Percentiles rank a stretch among this genome's conserved stretches.
Evolutionary conservation across 2,113 vertebrate species (phyloP).

Genomic region (Siphamia tubifer): DNA sequence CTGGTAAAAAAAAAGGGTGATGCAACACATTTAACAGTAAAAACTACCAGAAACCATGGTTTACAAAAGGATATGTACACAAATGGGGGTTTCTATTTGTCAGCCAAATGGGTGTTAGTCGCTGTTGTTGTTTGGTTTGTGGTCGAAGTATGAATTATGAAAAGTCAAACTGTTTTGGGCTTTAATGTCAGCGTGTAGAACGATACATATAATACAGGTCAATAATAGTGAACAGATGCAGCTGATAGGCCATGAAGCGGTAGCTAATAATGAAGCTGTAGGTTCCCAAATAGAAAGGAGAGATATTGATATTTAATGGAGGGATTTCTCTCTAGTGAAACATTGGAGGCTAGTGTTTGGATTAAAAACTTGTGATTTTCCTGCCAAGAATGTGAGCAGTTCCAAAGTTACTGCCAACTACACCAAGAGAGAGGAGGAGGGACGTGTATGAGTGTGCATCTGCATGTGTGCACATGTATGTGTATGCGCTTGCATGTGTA

Average conservation of each 20-base stretch:
- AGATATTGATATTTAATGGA: conserved; percentile 70
- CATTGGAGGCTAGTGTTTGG: conserved; percentile 61
- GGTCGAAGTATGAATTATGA: background rate
- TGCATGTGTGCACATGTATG: conserved; percentile 3
- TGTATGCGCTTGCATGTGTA: conserved; percentile 57
- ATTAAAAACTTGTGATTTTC: conserved; percentile 68
- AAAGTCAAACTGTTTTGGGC: background rate
- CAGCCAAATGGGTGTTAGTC: background rate
- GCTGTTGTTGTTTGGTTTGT: background rate
- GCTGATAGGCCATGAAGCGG: background rate
- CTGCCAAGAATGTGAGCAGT: conserved; percentile 77
- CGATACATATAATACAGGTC: background rate
- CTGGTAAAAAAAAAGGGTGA: conserved; percentile 3
- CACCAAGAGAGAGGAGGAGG: conserved; percentile 43
- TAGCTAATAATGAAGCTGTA: conserved; percentile 4
- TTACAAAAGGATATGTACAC: background rate
- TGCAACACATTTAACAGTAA: background rate
- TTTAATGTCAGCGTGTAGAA: background rate
- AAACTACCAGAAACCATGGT: too few species aligned
- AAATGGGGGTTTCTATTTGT: background rate
- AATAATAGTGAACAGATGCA: background rate
- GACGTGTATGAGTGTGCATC: background rate
- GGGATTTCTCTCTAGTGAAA: conserved; percentile 83
- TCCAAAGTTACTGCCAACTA: conserved; percentile 71
- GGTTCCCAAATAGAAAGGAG: background rate